Evolutionary conservation across 1,140 invertebrate species (phyloP).

Genomic region (Rhagoletis zephyria): DNA sequence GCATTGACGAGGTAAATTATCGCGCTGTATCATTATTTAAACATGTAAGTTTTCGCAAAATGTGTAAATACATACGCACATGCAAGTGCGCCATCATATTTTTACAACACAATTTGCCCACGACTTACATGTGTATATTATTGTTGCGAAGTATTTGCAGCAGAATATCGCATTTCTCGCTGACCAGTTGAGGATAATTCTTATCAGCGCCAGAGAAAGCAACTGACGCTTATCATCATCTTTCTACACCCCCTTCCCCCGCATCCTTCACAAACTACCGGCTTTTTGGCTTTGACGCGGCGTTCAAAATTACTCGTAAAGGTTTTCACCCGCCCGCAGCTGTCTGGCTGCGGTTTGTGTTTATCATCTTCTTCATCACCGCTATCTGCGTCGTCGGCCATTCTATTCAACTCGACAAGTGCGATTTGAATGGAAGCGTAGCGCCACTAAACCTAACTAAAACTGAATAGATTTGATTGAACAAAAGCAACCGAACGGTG

Average conservation of each 20-base stretch:
- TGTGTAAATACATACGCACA: not conserved
- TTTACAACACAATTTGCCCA: too few species aligned
- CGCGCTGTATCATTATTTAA: too few species aligned
- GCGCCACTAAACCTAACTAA: not conserved
- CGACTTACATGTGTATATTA: too few species aligned
- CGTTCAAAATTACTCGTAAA: not conserved
- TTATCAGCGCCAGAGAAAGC: not conserved
- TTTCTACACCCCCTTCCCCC: not conserved
- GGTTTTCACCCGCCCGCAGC: not conserved
- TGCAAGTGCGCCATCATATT: not conserved
- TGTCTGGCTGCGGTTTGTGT: constrained; percentile 11
- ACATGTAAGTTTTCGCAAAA: too few species aligned
- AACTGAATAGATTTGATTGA: not conserved
- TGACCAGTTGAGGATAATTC: not conserved
- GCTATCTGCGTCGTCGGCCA: not conserved
- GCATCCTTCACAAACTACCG: not conserved
- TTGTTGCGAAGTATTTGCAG: not conserved
- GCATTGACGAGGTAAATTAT: too few species aligned
- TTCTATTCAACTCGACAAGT: not conserved
- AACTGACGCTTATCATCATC: not conserved
- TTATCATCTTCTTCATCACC: constrained; percentile 35
- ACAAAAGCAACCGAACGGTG: not conserved
- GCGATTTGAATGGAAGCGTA: not conserved
- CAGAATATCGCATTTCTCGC: not conserved
- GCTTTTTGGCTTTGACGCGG: not conserved